Conservation (phyloP, 2,888 invertebrate genomes). For the Carpatolechia fugitivella region DNA sequence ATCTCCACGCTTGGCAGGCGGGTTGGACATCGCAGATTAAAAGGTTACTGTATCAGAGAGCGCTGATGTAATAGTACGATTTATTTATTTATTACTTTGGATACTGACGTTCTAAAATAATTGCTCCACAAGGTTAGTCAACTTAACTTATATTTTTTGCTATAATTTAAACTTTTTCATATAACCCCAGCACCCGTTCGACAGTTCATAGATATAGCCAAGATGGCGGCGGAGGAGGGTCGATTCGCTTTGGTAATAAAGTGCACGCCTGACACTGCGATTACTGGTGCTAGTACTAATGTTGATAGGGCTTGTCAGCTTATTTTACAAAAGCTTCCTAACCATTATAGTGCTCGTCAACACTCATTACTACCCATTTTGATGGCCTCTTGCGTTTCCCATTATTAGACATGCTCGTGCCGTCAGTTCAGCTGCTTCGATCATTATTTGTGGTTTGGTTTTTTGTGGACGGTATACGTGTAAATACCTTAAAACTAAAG, state of each 20-base stretch:
- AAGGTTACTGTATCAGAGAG: too few relatives aligned
- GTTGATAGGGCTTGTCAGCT: slow-evolving; percentile 6
- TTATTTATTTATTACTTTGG: too few relatives aligned
- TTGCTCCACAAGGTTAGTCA: too few relatives aligned
- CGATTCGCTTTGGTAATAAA: slow-evolving; percentile 70
- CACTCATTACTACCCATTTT: slow-evolving; percentile 56
- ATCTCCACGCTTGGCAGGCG: too few relatives aligned
- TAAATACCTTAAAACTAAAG: neutral
- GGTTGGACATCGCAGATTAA: too few relatives aligned
- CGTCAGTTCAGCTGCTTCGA: slow-evolving; percentile 1
- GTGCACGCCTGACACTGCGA: slow-evolving; percentile 68
- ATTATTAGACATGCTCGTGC: neutral
- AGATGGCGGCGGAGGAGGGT: slow-evolving; percentile 27
- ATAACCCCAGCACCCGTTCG: too few relatives aligned
- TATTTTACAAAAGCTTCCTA: neutral
- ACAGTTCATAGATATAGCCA: slow-evolving; percentile 46
- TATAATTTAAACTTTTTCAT: too few relatives aligned
- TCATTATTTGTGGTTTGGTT: slow-evolving; percentile 2
- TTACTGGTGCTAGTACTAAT: slow-evolving; percentile 42
- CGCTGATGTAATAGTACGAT: too few relatives aligned
- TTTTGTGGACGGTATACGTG: neutral
- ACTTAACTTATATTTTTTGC: too few relatives aligned
- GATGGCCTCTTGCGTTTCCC: slow-evolving; percentile 12
- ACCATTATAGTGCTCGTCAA: slow-evolving; percentile 32
- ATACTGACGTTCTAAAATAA: too few relatives aligned